A percentile compares a stretch with the other conserved stretches of the same genome.
phyloP scores from a whole-genome alignment of 2,888 invertebrate species.

The Minunthozetes semirufus region DNA sequence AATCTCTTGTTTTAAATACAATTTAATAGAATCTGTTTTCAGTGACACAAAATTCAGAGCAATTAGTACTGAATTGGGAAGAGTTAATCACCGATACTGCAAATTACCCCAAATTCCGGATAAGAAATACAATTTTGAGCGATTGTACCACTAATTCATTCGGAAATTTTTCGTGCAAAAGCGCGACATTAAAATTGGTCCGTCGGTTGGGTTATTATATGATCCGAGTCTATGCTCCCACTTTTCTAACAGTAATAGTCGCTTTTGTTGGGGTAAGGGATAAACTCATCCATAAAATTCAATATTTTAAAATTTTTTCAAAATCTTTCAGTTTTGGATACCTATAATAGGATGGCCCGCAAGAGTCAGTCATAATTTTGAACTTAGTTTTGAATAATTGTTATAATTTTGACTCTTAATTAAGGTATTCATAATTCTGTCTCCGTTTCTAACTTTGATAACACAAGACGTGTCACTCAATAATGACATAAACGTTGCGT shows the following conservation, averaged over 20 bases:
- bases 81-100: neutral
- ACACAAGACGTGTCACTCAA: slow-evolving; percentile 27
- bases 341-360: slow-evolving; percentile 33
- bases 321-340: neutral
- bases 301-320: neutral
- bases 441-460: slow-evolving; percentile 27
- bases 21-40: neutral
- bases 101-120: slow-evolving; percentile 35
- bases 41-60: slow-evolving; percentile 4
- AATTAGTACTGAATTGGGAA: neutral
- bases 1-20: neutral
- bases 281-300: slow-evolving; percentile 27
- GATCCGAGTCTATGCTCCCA: slow-evolving; percentile 35
- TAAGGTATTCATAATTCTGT: slow-evolving; percentile 22
- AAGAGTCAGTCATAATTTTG: slow-evolving; percentile 7
- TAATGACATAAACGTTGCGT: slow-evolving; percentile 33
- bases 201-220: slow-evolving; percentile 36
- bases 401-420: neutral
- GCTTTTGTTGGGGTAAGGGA: slow-evolving; percentile 36
- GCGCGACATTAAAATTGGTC: slow-evolving; percentile 27
- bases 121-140: neutral
- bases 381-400: neutral
- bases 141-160: neutral
- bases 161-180: slow-evolving; percentile 29
- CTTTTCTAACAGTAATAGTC: slow-evolving; percentile 33